Percentiles rank a stretch among this genome's conserved stretches.
phyloP scores from a whole-genome alignment of 2,113 vertebrate genomes.

The Nothoprocta perdicaria region DNA sequence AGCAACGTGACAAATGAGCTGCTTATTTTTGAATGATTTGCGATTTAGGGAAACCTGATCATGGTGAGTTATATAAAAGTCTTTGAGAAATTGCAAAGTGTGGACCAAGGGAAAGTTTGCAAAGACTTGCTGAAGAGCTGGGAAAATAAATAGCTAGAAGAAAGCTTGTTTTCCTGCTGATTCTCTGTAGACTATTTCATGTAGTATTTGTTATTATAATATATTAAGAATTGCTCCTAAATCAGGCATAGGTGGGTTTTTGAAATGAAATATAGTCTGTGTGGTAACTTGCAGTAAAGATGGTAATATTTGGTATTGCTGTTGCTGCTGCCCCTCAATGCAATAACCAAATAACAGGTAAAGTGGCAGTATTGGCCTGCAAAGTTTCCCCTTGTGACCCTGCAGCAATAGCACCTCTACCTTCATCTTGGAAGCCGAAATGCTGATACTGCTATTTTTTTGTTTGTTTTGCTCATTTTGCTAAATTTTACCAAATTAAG shows the following conservation, averaged over 20 bases:
- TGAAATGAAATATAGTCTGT: background rate
- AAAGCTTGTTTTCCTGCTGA: background rate
- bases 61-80: background rate
- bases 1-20: background rate
- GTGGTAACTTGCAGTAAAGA: background rate
- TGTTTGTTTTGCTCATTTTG: background rate
- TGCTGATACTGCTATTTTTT: background rate
- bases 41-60: constrained; percentile 9
- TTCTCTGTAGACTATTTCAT: background rate
- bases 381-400: background rate
- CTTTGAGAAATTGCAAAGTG: background rate
- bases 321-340: background rate
- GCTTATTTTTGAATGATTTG: constrained; percentile 1
- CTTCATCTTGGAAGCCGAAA: background rate
- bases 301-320: background rate
- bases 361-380: background rate
- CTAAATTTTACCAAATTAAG: background rate
- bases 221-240: background rate
- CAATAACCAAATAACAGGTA: background rate
- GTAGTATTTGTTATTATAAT: background rate
- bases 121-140: constrained; percentile 2
- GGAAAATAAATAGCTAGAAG: background rate
- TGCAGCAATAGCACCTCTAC: background rate
- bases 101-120: background rate
- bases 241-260: background rate